phyloP scores from a whole-genome alignment of 1,140 invertebrate species.

The Drosophila trapezifrons region DNA sequence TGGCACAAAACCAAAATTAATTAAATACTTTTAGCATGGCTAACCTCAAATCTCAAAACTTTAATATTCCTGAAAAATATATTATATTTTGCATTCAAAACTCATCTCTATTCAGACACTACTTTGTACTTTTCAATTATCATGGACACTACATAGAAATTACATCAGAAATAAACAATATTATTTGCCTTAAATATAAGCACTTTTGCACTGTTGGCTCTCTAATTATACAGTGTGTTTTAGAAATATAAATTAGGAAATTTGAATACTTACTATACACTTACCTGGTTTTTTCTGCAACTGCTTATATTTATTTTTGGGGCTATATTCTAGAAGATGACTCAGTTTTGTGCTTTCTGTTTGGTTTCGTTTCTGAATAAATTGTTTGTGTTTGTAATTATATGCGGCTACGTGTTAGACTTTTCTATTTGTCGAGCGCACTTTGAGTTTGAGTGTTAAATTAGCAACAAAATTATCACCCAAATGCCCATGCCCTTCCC shows the following conservation, averaged over 20 bases:
- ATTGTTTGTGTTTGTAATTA: conserved; percentile 57
- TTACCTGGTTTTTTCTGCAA: conserved; percentile 9
- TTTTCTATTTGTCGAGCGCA: conserved; percentile 56
- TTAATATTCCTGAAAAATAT: not conserved
- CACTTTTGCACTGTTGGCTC: conserved; percentile 40
- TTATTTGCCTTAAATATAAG: conserved; percentile 39
- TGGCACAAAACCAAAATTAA: conserved; percentile 37
- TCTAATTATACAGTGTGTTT: conserved; percentile 5
- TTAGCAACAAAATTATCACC: conserved; percentile 63
- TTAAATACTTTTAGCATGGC: conserved; percentile 6
- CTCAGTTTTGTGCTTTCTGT: conserved; percentile 50
- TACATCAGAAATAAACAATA: conserved; percentile 28
- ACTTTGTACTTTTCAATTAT: conserved; percentile 17
- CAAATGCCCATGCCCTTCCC: conserved; percentile 3
- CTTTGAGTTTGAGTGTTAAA: conserved; percentile 67
- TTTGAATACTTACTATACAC: conserved; percentile 10
- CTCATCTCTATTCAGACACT: conserved; percentile 19
- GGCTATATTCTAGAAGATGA: conserved; percentile 19
- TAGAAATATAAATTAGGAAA: not conserved
- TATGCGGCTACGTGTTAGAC: conserved; percentile 38
- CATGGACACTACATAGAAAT: conserved; percentile 20
- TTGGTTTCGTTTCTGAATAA: conserved; percentile 56
- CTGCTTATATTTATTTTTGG: conserved; percentile 24
- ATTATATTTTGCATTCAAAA: conserved; percentile 2
- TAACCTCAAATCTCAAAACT: not conserved